Evolutionary conservation across 1,140 invertebrate genomes (phyloP).

Genomic region (Apolygus lucorum): DNA sequence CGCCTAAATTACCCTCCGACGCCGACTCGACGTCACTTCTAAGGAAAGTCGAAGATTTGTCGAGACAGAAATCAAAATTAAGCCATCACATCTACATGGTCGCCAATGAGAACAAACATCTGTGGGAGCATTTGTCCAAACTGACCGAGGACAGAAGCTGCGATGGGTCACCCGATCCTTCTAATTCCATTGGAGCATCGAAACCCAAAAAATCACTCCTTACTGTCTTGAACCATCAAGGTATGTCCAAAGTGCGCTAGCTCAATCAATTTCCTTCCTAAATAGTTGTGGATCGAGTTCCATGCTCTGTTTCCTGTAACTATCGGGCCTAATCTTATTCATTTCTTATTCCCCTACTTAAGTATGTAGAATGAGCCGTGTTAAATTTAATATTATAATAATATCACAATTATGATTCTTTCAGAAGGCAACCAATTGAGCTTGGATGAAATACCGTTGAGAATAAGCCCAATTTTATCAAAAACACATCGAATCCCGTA

Average conservation of each 20-base stretch:
- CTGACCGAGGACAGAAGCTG: slow-evolving; percentile 49
- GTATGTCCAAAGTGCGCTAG: too few relatives aligned
- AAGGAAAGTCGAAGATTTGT: slow-evolving; percentile 54
- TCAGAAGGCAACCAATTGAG: background rate
- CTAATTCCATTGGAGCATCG: background rate
- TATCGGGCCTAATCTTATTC: too few relatives aligned
- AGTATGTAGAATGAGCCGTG: too few relatives aligned
- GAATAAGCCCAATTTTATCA: too few relatives aligned
- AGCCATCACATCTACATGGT: slow-evolving; percentile 68
- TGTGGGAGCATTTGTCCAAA: slow-evolving; percentile 62
- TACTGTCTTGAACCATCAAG: background rate
- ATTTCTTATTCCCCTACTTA: too few relatives aligned
- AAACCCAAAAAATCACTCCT: slow-evolving; percentile 30
- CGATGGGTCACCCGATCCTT: background rate
- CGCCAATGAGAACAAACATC: slow-evolving; percentile 62
- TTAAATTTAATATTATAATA: too few relatives aligned
- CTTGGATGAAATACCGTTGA: background rate
- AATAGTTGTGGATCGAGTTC: too few relatives aligned
- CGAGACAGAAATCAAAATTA: slow-evolving; percentile 62
- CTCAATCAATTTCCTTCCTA: too few relatives aligned
- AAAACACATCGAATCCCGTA: too few relatives aligned
- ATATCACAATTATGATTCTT: too few relatives aligned
- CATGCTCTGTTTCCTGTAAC: too few relatives aligned
- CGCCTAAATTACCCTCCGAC: too few relatives aligned
- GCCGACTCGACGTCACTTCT: slow-evolving; percentile 43